These are phyloP conservation scores for Thaumatotibia leucotreta DNA, from an alignment of 1,140 invertebrate species.

Conservation along the genomic window DNA sequence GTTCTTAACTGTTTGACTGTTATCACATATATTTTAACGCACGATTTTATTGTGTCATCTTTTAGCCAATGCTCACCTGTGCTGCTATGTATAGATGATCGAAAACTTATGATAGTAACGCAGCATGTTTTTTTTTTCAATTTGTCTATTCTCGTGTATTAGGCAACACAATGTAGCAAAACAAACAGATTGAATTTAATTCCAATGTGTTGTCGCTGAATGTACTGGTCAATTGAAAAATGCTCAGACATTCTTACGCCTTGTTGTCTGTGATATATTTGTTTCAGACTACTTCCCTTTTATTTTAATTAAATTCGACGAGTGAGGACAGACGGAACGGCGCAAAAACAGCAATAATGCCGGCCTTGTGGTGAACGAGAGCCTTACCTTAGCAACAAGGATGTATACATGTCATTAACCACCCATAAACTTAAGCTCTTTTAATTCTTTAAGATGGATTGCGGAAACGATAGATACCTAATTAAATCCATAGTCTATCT, in stretches of 20 bases:
- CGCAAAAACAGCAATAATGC: slow-evolving; percentile 3
- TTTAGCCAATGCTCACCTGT: too few species aligned
- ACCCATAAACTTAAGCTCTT: background rate
- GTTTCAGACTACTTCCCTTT: background rate
- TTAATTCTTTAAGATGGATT: background rate
- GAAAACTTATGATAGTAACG: too few species aligned
- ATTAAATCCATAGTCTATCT: background rate
- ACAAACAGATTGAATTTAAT: too few species aligned
- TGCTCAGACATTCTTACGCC: background rate
- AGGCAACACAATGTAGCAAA: too few species aligned
- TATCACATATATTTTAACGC: too few species aligned
- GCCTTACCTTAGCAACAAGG: background rate
- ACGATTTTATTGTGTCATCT: too few species aligned
- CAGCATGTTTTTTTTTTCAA: too few species aligned
- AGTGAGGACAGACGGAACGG: background rate
- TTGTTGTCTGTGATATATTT: background rate
- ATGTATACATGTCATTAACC: background rate
- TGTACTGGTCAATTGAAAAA: background rate
- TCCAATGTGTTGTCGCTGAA: background rate
- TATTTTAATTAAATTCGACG: background rate
- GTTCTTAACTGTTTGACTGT: too few species aligned
- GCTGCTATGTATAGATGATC: too few species aligned
- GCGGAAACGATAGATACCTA: background rate
- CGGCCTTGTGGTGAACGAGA: background rate
- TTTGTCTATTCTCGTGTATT: too few species aligned